Evolutionary conservation across 2,888 invertebrate genomes (phyloP).

Genomic region (Geotrupes spiniger): DNA sequence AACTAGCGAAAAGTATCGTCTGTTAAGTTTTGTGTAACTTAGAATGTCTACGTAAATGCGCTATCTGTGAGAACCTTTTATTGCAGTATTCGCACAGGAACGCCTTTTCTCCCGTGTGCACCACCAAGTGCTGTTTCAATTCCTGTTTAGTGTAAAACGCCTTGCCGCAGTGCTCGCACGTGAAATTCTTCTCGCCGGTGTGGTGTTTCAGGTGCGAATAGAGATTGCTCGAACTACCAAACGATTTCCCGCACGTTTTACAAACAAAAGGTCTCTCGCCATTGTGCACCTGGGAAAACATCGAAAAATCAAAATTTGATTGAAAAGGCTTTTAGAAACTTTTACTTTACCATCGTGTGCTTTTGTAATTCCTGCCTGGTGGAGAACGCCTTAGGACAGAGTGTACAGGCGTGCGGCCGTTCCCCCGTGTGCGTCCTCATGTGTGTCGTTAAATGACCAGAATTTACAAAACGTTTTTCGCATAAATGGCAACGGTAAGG

Average conservation of each 20-base stretch:
- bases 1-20: no score
- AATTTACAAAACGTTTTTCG: slow-evolving; percentile 40
- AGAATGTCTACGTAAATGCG: slow-evolving; percentile 36
- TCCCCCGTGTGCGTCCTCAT: slow-evolving; percentile 41
- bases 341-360: slow-evolving; percentile 37
- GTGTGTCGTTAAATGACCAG: slow-evolving; percentile 40
- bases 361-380: slow-evolving; percentile 39
- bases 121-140: slow-evolving; percentile 37
- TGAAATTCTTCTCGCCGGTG: slow-evolving; percentile 40
- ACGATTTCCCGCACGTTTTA: slow-evolving; percentile 37
- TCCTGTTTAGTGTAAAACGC: slow-evolving; percentile 40
- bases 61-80: slow-evolving; percentile 38
- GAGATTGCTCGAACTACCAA: slow-evolving; percentile 39
- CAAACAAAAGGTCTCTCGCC: slow-evolving; percentile 40
- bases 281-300: slow-evolving; percentile 35
- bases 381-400: slow-evolving; percentile 40
- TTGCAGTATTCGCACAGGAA: slow-evolving; percentile 37
- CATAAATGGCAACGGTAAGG: slow-evolving; percentile 40
- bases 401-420: slow-evolving; percentile 33
- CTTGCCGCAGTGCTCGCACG: slow-evolving; percentile 39
- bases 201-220: slow-evolving; percentile 39
- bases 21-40: slow-evolving; percentile 37
- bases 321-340: not conserved
- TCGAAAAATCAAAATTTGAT: not conserved
- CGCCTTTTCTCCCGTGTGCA: slow-evolving; percentile 39